Conservation (phyloP, 92 coral and sea anemone species). For the Paramuricea clavata region DNA sequence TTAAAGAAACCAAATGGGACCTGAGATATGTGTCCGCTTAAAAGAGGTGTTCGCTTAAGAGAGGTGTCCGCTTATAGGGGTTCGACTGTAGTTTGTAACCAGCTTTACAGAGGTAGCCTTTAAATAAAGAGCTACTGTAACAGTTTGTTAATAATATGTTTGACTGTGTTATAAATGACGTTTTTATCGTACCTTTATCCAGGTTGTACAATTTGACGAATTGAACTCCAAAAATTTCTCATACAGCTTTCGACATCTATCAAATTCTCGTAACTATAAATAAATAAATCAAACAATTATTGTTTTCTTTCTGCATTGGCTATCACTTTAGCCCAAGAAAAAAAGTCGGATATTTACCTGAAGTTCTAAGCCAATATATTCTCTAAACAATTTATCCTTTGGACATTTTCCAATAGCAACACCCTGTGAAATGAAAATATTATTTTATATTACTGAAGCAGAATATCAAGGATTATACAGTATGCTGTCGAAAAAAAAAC, state of each 20-base stretch:
- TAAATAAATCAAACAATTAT: neutral
- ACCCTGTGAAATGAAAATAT: conserved; percentile 65
- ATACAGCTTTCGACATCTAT: conserved; percentile 95
- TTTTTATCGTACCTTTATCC: conserved; percentile 85
- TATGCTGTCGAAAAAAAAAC: neutral
- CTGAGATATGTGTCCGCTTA: too few relatives aligned
- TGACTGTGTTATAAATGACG: too few relatives aligned
- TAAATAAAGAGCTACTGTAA: too few relatives aligned
- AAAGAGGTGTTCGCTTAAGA: too few relatives aligned
- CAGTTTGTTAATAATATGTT: too few relatives aligned
- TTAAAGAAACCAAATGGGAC: too few relatives aligned
- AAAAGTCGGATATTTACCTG: conserved; percentile 70
- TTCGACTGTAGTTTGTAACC: too few relatives aligned
- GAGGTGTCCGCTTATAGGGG: too few relatives aligned
- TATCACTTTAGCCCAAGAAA: neutral
- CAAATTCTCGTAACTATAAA: conserved; percentile 93
- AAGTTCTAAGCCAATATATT: conserved; percentile 94
- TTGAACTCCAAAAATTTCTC: conserved; percentile 95
- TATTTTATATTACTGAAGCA: neutral
- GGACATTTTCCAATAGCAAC: conserved; percentile 99
- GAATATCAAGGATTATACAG: neutral
- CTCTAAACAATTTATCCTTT: conserved; percentile 93
- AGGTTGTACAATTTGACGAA: conserved; percentile 94
- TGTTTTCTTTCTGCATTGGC: neutral
- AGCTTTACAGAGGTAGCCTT: too few relatives aligned